Base-by-base conservation (phyloP, 2,888 invertebrate genomes). In the Campopleginae sp. region DNA sequence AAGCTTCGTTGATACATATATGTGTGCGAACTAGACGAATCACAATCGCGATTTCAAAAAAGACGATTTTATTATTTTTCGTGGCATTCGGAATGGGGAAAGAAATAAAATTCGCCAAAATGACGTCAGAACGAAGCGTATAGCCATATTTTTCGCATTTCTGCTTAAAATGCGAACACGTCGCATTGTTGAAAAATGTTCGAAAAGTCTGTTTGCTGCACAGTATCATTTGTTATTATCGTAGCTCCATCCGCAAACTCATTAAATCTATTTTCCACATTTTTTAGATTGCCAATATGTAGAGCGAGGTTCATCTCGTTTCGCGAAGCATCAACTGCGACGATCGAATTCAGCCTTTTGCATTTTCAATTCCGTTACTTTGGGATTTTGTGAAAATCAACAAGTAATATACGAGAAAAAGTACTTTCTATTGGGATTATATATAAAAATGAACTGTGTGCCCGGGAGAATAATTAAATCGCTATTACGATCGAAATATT, bases 221-320 rank as follows among this genome's bases (percentile, higher is more conserved):
- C 78, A 66, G 19, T 78, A 38, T 23, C 51, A 61, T 74, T 46
- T 58, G 17, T 74, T 58, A 31, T 74, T 74, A 74, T 78, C 51
- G 58, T 61, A 46, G 51, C 68, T 68, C n/a, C 5, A 61, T 74
- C 23, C 38, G 58, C 31, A 51, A 58, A 8, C 58, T 38, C 66
- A 12, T 54, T 44, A 10, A 19, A 63, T 61, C 12, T 51, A 51
- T 81, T 71, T 61, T 38, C 14, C n/a, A 51, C 31, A 33, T 31
- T 38, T 48, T 44, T 38, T 33, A 33, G 14, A 19, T 44, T 10
- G 19, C 38, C 65, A 33, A 38, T 23, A 38, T 65, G 27, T 33
- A 17, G 44, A n/a, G 48, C 65, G 44, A 31, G n/a, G 33, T 19
- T 75, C 31, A 44, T 27, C 44, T 17, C 10, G 44, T 44, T 27